Conservation (phyloP, 2,888 invertebrate genomes). For the Hydrotaea cyrtoneurina region DNA sequence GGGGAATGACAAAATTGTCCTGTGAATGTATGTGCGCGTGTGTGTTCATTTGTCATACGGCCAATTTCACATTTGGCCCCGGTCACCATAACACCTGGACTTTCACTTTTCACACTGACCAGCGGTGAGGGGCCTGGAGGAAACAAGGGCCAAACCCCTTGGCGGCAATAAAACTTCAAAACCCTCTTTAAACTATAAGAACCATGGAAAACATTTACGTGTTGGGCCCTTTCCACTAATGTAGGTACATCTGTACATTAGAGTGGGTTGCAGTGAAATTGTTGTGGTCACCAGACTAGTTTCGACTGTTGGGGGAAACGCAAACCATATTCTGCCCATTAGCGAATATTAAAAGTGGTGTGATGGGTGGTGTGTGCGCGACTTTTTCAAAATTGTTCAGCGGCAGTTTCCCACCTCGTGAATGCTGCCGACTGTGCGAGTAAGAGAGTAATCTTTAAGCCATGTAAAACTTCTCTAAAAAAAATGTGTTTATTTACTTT, state of each 20-base stretch:
- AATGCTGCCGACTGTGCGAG: too few species aligned
- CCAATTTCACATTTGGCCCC: conserved; percentile 34
- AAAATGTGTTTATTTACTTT: too few species aligned
- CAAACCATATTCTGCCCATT: too few species aligned
- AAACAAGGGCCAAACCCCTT: conserved; percentile 1
- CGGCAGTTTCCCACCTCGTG: too few species aligned
- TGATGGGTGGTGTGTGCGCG: too few species aligned
- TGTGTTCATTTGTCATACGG: conserved; percentile 28
- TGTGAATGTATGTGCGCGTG: not conserved
- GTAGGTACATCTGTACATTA: not conserved
- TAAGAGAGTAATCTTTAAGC: too few species aligned
- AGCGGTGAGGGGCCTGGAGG: not conserved
- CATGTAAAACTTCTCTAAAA: too few species aligned
- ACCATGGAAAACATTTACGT: conserved; percentile 43
- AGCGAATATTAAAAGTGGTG: too few species aligned
- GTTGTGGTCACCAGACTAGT: too few species aligned
- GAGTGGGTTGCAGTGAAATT: not conserved
- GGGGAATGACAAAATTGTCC: not conserved
- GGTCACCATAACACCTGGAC: conserved; percentile 51
- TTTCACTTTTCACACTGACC: conserved; percentile 46
- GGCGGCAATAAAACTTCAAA: conserved; percentile 31
- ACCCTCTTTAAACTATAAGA: conserved; percentile 42
- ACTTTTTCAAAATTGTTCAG: too few species aligned
- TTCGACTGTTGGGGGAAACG: too few species aligned
- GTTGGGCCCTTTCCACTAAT: conserved; percentile 5